Conservation (phyloP, 2,888 invertebrate genomes). For the Cremastinae sp. region DNA sequence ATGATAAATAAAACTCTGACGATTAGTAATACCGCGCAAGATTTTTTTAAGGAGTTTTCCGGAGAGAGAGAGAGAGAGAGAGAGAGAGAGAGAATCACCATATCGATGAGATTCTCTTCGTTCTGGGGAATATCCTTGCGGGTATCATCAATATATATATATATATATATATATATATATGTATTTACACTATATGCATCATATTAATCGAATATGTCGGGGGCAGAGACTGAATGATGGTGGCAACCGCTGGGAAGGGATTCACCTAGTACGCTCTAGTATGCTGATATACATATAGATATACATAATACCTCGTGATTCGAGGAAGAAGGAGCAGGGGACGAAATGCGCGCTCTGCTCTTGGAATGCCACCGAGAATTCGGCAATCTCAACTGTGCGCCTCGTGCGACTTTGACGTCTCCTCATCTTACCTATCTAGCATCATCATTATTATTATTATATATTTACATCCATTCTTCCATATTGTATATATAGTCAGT, state of each 20-base stretch:
- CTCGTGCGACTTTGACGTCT: conserved; percentile 47
- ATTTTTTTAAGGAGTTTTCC: too few species aligned
- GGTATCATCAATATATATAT: too few species aligned
- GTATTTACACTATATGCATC: too few species aligned
- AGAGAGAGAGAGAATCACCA: conserved; percentile 5
- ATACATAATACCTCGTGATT: conserved; percentile 34
- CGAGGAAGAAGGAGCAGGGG: conserved; percentile 17
- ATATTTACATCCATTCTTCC: conserved; percentile 17
- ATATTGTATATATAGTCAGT: conserved; percentile 20
- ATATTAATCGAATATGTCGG: conserved; percentile 70
- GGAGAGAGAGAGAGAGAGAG: too few species aligned
- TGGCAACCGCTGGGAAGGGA: conserved; percentile 38
- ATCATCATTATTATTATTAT: conserved; percentile 14
- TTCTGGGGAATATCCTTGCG: too few species aligned
- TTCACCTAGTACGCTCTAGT: conserved; percentile 29
- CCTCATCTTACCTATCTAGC: conserved; percentile 11
- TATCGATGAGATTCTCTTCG: too few species aligned
- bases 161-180: too few species aligned
- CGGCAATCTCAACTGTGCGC: conserved; percentile 52
- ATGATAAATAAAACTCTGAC: too few species aligned
- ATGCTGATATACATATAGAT: conserved; percentile 40
- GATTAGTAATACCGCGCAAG: too few species aligned
- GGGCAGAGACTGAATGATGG: conserved; percentile 48
- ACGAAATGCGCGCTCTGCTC: conserved; percentile 33
- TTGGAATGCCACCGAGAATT: conserved; percentile 59